Percentiles rank a stretch among this genome's conserved stretches.
Evolutionary conservation across 2,888 invertebrate genomes (phyloP).

Genomic region (Phasia obesa): DNA sequence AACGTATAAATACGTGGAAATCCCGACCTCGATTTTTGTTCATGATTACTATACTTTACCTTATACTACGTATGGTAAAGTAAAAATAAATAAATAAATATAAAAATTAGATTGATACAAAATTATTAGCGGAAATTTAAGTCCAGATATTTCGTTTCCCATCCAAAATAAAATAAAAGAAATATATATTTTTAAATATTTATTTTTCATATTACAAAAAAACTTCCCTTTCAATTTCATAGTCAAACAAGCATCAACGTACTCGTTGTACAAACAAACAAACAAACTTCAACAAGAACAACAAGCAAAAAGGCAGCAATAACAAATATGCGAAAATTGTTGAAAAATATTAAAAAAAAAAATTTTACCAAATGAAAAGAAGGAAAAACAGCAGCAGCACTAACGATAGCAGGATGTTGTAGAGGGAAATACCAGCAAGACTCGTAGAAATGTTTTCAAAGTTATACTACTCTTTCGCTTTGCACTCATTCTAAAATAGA

Average conservation of each 20-base stretch:
- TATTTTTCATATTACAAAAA: neutral
- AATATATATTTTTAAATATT: neutral
- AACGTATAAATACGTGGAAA: too few relatives aligned
- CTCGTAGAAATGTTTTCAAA: constrained; percentile 42
- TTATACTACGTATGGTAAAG: too few relatives aligned
- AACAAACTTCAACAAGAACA: constrained; percentile 31
- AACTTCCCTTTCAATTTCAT: constrained; percentile 46
- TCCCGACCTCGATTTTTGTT: too few relatives aligned
- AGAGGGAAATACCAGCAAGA: neutral
- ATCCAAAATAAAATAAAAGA: too few relatives aligned
- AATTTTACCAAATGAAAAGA: constrained; percentile 30
- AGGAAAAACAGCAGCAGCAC: constrained; percentile 25
- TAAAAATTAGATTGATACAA: too few relatives aligned
- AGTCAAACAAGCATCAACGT: constrained; percentile 60
- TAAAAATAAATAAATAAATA: too few relatives aligned
- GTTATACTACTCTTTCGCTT: neutral
- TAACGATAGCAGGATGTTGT: constrained; percentile 27
- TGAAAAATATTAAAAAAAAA: constrained; percentile 14
- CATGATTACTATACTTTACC: too few relatives aligned
- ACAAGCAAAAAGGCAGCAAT: constrained; percentile 25
- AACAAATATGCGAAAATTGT: constrained; percentile 44
- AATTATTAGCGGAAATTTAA: too few relatives aligned
- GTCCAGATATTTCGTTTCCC: too few relatives aligned
- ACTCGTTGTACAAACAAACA: too few relatives aligned
- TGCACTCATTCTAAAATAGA: neutral